Evolutionary conservation across 1,140 invertebrate genomes (phyloP).

Genomic region (Rhagoletis zephyria): DNA sequence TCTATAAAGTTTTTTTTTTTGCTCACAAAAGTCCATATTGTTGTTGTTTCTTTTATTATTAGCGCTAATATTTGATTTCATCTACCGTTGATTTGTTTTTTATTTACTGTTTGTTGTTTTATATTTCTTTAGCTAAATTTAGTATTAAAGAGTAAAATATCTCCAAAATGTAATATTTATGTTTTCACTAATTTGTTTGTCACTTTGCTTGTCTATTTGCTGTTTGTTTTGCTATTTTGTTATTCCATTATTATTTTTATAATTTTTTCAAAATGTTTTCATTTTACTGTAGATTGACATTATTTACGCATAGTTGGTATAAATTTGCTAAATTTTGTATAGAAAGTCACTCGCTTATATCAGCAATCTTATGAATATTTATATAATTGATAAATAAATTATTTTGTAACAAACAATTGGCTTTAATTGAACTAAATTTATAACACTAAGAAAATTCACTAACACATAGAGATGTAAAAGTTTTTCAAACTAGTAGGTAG

Average conservation of each 20-base stretch:
- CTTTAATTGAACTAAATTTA: slow-evolving; percentile 28
- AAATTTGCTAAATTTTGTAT: slow-evolving; percentile 30
- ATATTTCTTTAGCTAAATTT: slow-evolving; percentile 49
- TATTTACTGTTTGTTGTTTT: slow-evolving; percentile 23
- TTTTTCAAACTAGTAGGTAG: slow-evolving; percentile 29
- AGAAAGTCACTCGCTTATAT: neutral
- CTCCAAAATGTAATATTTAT: slow-evolving; percentile 57
- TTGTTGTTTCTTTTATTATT: neutral
- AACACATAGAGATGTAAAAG: neutral
- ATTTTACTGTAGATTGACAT: slow-evolving; percentile 40
- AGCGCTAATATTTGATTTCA: slow-evolving; percentile 38
- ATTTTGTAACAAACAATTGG: slow-evolving; percentile 7
- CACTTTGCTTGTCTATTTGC: slow-evolving; percentile 10
- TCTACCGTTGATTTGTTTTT: slow-evolving; percentile 15
- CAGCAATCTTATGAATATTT: neutral
- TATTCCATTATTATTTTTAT: neutral
- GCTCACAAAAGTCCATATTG: slow-evolving; percentile 53
- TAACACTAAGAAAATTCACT: slow-evolving; percentile 27
- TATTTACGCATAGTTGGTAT: neutral
- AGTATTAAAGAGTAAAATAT: slow-evolving; percentile 57
- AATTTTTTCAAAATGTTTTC: slow-evolving; percentile 29
- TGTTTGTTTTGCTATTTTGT: slow-evolving; percentile 32
- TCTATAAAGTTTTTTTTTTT: slow-evolving; percentile 52
- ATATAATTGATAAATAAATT: neutral
- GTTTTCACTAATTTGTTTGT: slow-evolving; percentile 49